Evolutionary conservation across 2,113 vertebrate genomes (phyloP), one percentile per base, ranked within the genome.

Genomic region (Poicephalus meyeri): DNA sequence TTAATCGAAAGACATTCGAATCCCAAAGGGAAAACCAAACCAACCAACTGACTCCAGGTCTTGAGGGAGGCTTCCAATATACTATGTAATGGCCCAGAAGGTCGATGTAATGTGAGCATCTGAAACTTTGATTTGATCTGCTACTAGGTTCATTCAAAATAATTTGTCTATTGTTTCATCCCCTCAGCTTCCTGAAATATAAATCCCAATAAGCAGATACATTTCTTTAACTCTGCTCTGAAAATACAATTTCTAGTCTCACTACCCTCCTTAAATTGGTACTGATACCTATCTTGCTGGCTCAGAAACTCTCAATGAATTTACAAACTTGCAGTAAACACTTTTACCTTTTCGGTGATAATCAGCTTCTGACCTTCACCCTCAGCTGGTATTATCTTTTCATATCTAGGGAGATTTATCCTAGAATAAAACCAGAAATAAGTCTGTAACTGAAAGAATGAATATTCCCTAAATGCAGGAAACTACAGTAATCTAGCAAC

Each of bases 281-380:
- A 72, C 47, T 47, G n/a, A 71, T 64, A 72, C 4, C 24, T n/a
- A 37, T 79, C 61, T 47, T 52, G 21, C 17, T 79, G 16, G 24
- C 72, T 65, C 69, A 84, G 49, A 83, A 83, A 37, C 24, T 81
- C 71, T 39, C 53, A 92, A 19, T 14, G 49, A 37, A 66, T 69
- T 41, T 28, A 71, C 23, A 68, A 46, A 80, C 47, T 41, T 70
- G 47, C 46, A 91, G 28, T 68, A 82, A 95, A 91, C 41, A 56
- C 83, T 92, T 98, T 96, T 97, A 99, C 99, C 99, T 99, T 98
- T 86, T 99, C 98, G 8, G 99, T 99, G 89, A 99, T 97, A 82
- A 99, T 97, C 90, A 99, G 97, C 89, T 81, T 98, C 96, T 99
- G 99, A 63, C 98, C 95, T 93, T 98, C 98, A 80, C 98, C 98